Conservation (phyloP, 2,113 vertebrate genomes). For the Xenopus borealis region DNA sequence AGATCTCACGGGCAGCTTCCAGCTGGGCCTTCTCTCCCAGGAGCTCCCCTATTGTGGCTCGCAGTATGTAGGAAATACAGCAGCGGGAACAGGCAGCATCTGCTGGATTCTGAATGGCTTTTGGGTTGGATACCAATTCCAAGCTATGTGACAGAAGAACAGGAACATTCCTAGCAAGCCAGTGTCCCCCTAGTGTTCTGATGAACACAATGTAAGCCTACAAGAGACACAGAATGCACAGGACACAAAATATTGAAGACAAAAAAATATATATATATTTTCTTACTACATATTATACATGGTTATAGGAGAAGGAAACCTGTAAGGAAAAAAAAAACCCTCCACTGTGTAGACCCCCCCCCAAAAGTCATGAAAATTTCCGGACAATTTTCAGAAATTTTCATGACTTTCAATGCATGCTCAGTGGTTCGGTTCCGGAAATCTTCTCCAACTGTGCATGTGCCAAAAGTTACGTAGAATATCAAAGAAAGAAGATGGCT, state of each 20-base stretch:
- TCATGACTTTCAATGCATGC: no score
- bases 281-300: no score
- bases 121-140: constrained; percentile 76
- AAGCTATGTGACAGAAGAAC: constrained; percentile 76
- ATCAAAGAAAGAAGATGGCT: no score
- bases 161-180: constrained; percentile 85
- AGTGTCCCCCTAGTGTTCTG: constrained; percentile 76
- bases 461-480: no score
- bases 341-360: no score
- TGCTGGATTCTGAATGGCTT: constrained; percentile 67
- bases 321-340: no score
- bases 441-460: no score
- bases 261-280: no score
- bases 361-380: no score
- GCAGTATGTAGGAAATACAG: constrained; percentile 86
- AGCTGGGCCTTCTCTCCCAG: constrained; percentile 91
- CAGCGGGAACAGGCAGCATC: constrained; percentile 72
- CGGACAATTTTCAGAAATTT: no score
- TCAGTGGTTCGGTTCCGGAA: no score
- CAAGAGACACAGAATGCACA: constrained; percentile 55
- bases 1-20: constrained; percentile 83
- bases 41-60: constrained; percentile 78
- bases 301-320: no score
- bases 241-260: constrained; percentile 10
- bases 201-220: constrained; percentile 88